Conservation (phyloP, 35 echinoderm and acorn worm species). For the Lytechinus pictus region DNA sequence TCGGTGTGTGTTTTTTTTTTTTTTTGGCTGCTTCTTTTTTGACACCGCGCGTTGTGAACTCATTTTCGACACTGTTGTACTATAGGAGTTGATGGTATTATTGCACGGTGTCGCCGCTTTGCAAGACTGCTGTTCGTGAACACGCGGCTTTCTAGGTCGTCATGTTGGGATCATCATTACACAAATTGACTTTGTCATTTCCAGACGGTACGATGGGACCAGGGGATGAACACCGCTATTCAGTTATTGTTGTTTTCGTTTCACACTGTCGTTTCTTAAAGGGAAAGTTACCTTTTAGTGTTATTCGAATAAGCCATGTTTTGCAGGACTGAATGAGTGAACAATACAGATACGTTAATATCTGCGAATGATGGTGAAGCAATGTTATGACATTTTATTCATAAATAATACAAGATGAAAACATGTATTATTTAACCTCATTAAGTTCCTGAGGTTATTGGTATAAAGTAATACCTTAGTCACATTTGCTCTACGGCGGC, state of each 20-base stretch:
- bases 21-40: neutral
- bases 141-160: neutral
- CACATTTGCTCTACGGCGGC: no score
- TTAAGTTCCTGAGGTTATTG: no score
- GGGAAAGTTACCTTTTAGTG: neutral
- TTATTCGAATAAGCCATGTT: neutral
- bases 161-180: neutral
- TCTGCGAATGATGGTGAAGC: no score
- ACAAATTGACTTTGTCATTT: neutral
- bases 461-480: no score
- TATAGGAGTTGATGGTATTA: neutral
- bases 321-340: no score
- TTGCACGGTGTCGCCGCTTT: neutral
- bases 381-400: neutral
- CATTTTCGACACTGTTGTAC: neutral
- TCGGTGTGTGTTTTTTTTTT: neutral
- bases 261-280: neutral
- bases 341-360: no score
- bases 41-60: slow-evolving; percentile 8
- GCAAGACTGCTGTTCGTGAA: neutral
- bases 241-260: neutral
- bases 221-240: neutral
- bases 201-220: neutral
- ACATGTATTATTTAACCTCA: neutral
- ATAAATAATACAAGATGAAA: neutral